These are phyloP conservation scores for Ormyrus nitidulus DNA, from an alignment of 2,888 invertebrate genomes.

Conservation along the genomic window DNA sequence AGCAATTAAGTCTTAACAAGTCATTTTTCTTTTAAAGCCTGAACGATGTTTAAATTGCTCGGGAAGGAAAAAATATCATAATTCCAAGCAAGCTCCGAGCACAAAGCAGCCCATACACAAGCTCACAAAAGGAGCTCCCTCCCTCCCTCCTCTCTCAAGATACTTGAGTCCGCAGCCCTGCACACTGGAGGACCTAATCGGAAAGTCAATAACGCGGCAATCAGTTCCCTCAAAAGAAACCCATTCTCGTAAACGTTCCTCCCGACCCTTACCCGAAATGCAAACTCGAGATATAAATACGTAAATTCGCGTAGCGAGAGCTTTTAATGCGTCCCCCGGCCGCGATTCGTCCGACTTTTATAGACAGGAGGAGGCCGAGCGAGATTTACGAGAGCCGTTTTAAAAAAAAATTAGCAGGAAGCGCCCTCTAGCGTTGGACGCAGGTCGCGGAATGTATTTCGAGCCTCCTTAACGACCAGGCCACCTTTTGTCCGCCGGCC, in stretches of 20 bases:
- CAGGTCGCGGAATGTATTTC: not conserved
- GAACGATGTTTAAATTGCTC: too few relatives aligned
- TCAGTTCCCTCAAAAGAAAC: constrained; percentile 20
- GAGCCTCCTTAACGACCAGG: not conserved
- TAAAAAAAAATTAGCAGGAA: constrained; percentile 55
- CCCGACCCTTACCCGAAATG: too few relatives aligned
- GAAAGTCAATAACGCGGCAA: constrained; percentile 46
- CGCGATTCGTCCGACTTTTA: constrained; percentile 68
- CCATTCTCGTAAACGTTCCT: too few relatives aligned
- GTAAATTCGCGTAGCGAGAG: constrained; percentile 17
- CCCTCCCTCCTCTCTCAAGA: not conserved
- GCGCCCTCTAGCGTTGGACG: not conserved
- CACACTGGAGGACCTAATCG: constrained; percentile 33
- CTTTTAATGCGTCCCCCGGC: constrained; percentile 28
- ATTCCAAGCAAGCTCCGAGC: too few relatives aligned
- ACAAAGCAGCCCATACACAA: too few relatives aligned
- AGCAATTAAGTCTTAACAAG: not conserved
- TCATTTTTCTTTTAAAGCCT: too few relatives aligned
- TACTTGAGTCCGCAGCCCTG: not conserved
- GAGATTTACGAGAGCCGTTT: constrained; percentile 67
- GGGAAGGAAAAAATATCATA: too few relatives aligned
- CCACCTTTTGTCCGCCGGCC: not conserved
- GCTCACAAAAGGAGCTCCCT: not conserved
- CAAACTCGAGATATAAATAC: too few relatives aligned
- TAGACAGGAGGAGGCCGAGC: constrained; percentile 60